These are phyloP conservation scores for Dyspetes luteomarginatus DNA, from an alignment of 2,888 invertebrate genomes.

Conservation along the genomic window DNA sequence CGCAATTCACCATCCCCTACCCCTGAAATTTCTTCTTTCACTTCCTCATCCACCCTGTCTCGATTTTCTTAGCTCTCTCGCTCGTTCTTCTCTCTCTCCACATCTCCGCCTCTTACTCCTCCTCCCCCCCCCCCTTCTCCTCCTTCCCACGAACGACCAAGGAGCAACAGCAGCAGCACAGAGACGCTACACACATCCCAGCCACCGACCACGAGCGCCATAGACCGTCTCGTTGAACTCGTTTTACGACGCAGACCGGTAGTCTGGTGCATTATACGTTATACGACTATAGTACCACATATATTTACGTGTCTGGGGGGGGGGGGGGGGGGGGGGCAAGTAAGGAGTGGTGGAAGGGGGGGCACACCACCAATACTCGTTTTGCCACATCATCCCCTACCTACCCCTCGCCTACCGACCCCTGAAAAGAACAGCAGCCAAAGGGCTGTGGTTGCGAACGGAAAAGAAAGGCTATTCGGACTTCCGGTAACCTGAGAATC, in stretches of 20 bases:
- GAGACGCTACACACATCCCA: slow-evolving; percentile 55
- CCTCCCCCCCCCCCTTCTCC: slow-evolving; percentile 41
- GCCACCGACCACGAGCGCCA: slow-evolving; percentile 57
- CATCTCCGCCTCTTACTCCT: background rate
- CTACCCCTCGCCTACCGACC: background rate
- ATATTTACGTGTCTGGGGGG: slow-evolving; percentile 75
- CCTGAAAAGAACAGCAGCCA: background rate
- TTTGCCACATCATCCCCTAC: background rate
- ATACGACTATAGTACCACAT: slow-evolving; percentile 73
- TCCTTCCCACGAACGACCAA: slow-evolving; percentile 15
- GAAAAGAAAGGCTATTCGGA: slow-evolving; percentile 11
- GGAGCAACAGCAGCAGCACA: slow-evolving; percentile 53
- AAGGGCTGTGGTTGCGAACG: slow-evolving; percentile 2
- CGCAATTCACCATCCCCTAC: slow-evolving; percentile 1
- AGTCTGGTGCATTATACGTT: slow-evolving; percentile 78
- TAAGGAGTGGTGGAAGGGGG: background rate
- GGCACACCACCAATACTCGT: slow-evolving; percentile 17
- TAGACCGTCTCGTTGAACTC: slow-evolving; percentile 73
- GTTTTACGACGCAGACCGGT: slow-evolving; percentile 80
- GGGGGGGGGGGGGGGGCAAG: slow-evolving; percentile 57
- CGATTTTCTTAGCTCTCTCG: slow-evolving; percentile 49
- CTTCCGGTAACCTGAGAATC: slow-evolving; percentile 62
- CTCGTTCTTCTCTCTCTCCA: slow-evolving; percentile 67
- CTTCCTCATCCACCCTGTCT: slow-evolving; percentile 16
- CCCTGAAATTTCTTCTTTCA: background rate